phyloP scores from a whole-genome alignment of 2,888 invertebrate species.

The Scaptomyza flava region DNA sequence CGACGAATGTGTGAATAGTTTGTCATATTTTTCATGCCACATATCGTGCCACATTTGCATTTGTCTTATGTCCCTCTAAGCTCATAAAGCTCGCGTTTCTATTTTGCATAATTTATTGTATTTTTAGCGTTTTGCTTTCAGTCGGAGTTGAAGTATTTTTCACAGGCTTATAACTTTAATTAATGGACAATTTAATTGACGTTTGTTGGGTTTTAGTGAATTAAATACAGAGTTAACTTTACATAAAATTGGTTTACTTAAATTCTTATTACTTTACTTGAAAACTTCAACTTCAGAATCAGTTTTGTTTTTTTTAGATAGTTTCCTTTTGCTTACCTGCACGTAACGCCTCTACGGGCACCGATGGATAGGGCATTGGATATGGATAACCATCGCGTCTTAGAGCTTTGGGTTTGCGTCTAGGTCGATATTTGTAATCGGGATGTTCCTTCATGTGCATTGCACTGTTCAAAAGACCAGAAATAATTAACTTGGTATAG shows the following conservation, averaged over 20 bases:
- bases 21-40: constrained; percentile 59
- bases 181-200: too few species aligned
- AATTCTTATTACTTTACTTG: too few species aligned
- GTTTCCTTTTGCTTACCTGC: constrained; percentile 88
- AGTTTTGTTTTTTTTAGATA: too few species aligned
- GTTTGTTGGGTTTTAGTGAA: too few species aligned
- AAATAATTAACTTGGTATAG: neutral
- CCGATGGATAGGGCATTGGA: constrained; percentile 96
- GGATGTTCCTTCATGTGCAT: constrained; percentile 98
- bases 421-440: constrained; percentile 96
- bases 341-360: constrained; percentile 94
- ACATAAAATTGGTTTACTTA: too few species aligned
- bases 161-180: too few species aligned
- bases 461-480: constrained; percentile 86
- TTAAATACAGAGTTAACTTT: too few species aligned
- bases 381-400: constrained; percentile 96
- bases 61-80: constrained; percentile 60
- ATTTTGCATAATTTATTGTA: constrained; percentile 36
- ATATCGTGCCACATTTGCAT: constrained; percentile 75
- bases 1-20: constrained; percentile 63
- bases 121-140: constrained; percentile 9
- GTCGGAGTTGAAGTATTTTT: neutral
- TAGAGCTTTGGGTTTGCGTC: constrained; percentile 94
- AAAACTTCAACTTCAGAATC: too few species aligned
- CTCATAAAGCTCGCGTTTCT: constrained; percentile 43